Evolutionary conservation across 2,888 invertebrate genomes (phyloP), one percentile per base, ranked within the genome.

Genomic region (Drosophila mimica): DNA sequence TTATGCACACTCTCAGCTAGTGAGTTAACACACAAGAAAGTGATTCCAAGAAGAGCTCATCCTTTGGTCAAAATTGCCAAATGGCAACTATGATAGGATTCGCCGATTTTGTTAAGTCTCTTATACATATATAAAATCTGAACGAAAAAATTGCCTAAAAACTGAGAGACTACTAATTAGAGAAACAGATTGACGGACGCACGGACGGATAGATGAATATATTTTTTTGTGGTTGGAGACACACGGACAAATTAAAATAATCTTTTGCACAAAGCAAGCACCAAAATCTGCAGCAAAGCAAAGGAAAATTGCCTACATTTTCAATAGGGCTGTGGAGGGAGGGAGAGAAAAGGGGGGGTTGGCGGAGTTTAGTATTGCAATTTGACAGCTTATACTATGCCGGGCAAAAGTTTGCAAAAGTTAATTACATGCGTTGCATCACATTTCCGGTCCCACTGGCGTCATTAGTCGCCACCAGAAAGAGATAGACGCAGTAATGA

Each of bases 371-470:
- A 13, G 38, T 34, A 43, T 56, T 59, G 58, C 49, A 58, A 77
- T 25, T 73, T 72, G 48, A 43, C 59, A 56, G 76, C 40, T 63
- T 57, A 25, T 51, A 59, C 46, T 25, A 25, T 38, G 46, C 52
- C 20, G 4, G 36, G 53, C 68, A 40, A 76, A 82, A 76, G 57
- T 82, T 70, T 63, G 40, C 34, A 59, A 53, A 64, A 81, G 78
- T 85, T 90, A 85, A 85, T 90, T 90, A 88, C 75, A 76, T 85
- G 83, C 88, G 88, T 65, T 82, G 89, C 60, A 59, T n/a, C 65
- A 59, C 66, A 59, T 53, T 48, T 69, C 40, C 52, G 20, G 25
- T 68, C 89, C 85, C 84, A 72, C 30, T 54, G 88, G 88, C 85
- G 59, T 88, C 85, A 89, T 84, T 89, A 84, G 70, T 58, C 64